These are phyloP conservation scores for Therioaphis trifolii DNA, from an alignment of 2,888 invertebrate genomes.

Conservation along the genomic window DNA sequence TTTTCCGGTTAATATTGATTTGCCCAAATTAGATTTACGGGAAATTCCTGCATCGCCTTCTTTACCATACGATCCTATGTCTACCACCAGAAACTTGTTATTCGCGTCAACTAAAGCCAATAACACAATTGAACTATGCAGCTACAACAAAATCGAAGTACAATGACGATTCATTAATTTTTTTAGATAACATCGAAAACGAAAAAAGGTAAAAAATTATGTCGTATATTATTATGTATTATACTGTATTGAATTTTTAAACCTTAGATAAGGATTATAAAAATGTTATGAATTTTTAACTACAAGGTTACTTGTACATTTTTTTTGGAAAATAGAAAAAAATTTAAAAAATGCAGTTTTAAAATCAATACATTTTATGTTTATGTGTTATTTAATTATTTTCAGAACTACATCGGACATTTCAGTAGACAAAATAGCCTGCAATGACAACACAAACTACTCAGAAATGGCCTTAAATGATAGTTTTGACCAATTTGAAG, in stretches of 20 bases:
- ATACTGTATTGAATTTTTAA: not conserved
- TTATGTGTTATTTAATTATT: slow-evolving; percentile 26
- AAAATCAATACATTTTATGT: slow-evolving; percentile 3
- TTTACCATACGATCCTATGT: slow-evolving; percentile 55
- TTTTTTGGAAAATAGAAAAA: too few relatives aligned
- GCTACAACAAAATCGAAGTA: slow-evolving; percentile 25
- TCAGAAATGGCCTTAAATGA: not conserved
- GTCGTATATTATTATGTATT: not conserved
- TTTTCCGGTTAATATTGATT: slow-evolving; percentile 19
- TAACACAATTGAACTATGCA: slow-evolving; percentile 42
- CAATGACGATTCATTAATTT: slow-evolving; percentile 28
- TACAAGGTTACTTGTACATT: too few relatives aligned
- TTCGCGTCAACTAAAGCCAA: slow-evolving; percentile 58
- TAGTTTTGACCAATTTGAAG: slow-evolving; percentile 3
- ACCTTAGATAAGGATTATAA: too few relatives aligned
- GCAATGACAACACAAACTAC: slow-evolving; percentile 6
- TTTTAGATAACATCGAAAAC: slow-evolving; percentile 48
- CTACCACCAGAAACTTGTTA: slow-evolving; percentile 42
- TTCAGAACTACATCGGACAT: slow-evolving; percentile 39
- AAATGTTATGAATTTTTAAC: too few relatives aligned
- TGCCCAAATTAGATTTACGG: slow-evolving; percentile 45
- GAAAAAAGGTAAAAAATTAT: slow-evolving; percentile 53
- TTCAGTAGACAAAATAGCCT: slow-evolving; percentile 10
- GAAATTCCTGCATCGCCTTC: slow-evolving; percentile 53
- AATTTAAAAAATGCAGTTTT: not conserved